These are phyloP conservation scores for Chionodraco myersi DNA, from an alignment of 2,113 vertebrate genomes.

Conservation along the genomic window DNA sequence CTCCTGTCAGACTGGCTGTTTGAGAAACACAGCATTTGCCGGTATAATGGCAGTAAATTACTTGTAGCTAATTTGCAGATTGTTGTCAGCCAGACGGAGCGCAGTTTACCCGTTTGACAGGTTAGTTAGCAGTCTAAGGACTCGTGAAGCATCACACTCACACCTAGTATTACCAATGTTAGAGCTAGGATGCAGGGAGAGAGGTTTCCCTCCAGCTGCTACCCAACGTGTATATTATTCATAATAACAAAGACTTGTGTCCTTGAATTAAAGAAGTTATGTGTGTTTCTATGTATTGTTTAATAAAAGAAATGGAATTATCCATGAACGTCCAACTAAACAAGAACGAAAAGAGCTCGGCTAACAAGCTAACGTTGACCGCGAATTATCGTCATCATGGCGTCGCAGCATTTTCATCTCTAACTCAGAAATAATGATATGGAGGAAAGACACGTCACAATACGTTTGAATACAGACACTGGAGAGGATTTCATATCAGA, in stretches of 20 bases:
- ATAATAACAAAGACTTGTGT: constrained; percentile 27
- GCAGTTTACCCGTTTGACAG: constrained; percentile 83
- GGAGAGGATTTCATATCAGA: no score
- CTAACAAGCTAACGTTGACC: no score
- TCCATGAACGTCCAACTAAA: no score
- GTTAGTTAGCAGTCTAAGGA: constrained; percentile 84
- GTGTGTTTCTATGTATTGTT: no score
- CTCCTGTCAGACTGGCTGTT: constrained; percentile 51
- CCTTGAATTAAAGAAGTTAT: constrained; percentile 14
- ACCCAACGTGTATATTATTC: constrained; percentile 28
- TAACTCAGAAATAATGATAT: no score
- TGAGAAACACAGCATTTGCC: constrained; percentile 61
- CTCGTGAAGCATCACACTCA: constrained; percentile 84
- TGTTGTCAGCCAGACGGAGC: constrained; percentile 76
- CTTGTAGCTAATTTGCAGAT: constrained; percentile 80
- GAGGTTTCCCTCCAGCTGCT: constrained; percentile 34
- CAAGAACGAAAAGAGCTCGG: no score
- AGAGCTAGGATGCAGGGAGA: constrained; percentile 54
- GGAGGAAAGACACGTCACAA: no score
- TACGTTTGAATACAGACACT: no score
- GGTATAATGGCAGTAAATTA: constrained; percentile 76
- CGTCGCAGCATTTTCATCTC: no score
- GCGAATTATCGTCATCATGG: no score
- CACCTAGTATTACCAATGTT: constrained; percentile 72
- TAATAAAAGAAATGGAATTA: no score